These are phyloP conservation scores for Sesamia nonagrioides DNA, from an alignment of 1,140 invertebrate species.

Conservation along the genomic window DNA sequence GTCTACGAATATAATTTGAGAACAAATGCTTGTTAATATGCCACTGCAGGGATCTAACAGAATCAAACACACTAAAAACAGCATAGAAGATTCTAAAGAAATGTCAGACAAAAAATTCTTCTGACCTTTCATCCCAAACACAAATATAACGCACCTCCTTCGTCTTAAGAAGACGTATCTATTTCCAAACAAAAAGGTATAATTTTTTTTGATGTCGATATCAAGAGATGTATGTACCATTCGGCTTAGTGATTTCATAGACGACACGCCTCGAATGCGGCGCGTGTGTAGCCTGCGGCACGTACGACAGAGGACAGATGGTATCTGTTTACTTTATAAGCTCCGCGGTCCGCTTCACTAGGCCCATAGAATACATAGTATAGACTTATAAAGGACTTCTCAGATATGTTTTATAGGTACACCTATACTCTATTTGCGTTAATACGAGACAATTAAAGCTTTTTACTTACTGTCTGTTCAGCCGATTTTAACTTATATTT, in stretches of 20 bases:
- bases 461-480: too few species aligned
- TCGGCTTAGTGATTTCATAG: constrained; percentile 20
- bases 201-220: constrained; percentile 2
- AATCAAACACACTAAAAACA: too few species aligned
- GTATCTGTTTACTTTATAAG: constrained; percentile 79
- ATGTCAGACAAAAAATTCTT: not conserved
- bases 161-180: not conserved
- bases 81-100: too few species aligned
- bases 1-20: too few species aligned
- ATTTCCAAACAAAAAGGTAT: not conserved
- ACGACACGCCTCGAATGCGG: constrained; percentile 18
- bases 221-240: constrained; percentile 16
- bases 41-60: too few species aligned
- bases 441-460: too few species aligned
- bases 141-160: not conserved
- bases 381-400: not conserved
- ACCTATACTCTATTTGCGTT: too few species aligned
- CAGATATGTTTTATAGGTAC: not conserved
- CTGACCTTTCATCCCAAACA: not conserved
- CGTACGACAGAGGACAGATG: constrained; percentile 69
- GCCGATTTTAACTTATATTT: too few species aligned
- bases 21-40: too few species aligned
- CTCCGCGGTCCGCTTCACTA: constrained; percentile 59
- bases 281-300: constrained; percentile 53
- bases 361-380: constrained; percentile 62